Evolutionary conservation across 2,888 invertebrate species (phyloP), one percentile per base, ranked within the genome.

Genomic region (Eudemis profundana): DNA sequence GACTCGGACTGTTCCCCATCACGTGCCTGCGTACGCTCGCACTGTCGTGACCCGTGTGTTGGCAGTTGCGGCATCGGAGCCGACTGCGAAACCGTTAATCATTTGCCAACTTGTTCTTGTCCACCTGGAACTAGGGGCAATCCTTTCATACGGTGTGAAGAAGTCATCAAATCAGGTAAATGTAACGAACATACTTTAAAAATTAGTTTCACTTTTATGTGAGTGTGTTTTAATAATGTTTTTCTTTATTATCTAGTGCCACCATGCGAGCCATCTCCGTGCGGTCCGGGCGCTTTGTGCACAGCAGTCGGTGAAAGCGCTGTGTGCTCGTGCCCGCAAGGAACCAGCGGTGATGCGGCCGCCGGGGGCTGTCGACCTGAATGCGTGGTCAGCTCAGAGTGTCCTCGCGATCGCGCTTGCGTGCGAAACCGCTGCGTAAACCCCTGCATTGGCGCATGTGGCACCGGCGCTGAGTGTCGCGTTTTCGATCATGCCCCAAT

Each of bases 1-100:
- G 97, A 97, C 79, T 95, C 96, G n/a, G 97, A 98, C 75, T 98
- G 98, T 85, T 93, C 96, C 0, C 94, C 96, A 62, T 95, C 96
- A 70, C 95, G 95, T 73, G 95, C 96, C 1, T 98, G 97, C 78
- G 95, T 96, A 75, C 94, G 94, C 40, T 96, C 96, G 72, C 96
- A 96, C 80, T 98, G 98, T 78, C 93, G 95, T 67, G 96, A 98
- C 86, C 97, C 97, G 40, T 97, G 97, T 78, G 92, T 94, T 61
- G 96, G 95, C 70, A 95, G 96, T 12, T 98, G 97, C 74, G 97
- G 97, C 51, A 83, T 96, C 8, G 97, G 97, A 75, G 96, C 98
- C 0, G 93, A 94, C 68, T 97, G 97, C 81, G 93, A 94, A 74
- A 95, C 96, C 3, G 92, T 94, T 72, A 96, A 95, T 83, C 94